Percentiles rank a stretch among this genome's conserved stretches.
Evolutionary conservation across 2,888 invertebrate species (phyloP).

Genomic region (Nephrotoma appendiculata): DNA sequence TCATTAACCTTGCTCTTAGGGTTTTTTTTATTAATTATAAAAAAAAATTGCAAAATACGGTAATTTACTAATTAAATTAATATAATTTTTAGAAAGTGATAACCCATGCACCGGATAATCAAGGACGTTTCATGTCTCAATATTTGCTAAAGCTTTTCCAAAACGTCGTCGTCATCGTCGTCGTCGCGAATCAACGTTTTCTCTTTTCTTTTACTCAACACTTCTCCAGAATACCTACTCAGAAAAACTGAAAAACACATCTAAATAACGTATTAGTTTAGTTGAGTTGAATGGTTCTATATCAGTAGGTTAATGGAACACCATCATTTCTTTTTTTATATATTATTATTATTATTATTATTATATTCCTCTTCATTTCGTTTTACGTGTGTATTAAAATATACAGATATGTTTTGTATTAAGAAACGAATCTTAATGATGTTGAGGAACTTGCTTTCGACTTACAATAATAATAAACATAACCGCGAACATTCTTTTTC

Average conservation of each 20-base stretch:
- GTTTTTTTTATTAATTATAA: too few species aligned
- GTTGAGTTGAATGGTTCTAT: constrained; percentile 21
- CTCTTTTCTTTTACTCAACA: not conserved
- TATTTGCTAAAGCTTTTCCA: not conserved
- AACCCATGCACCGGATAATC: not conserved
- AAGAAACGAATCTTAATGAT: not conserved
- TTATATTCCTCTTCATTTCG: not conserved
- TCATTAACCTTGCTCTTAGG: not conserved
- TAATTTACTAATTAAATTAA: not conserved
- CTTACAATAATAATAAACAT: not conserved
- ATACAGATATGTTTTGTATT: not conserved
- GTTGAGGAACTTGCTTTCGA: not conserved
- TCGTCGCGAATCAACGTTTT: not conserved
- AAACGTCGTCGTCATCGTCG: not conserved
- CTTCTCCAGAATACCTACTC: not conserved
- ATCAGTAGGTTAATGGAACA: constrained; percentile 35
- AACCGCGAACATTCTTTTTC: constrained; percentile 2
- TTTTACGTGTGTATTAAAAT: not conserved
- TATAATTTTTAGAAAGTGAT: not conserved
- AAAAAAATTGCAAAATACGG: not conserved
- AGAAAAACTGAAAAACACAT: not conserved
- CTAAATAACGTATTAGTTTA: constrained; percentile 5
- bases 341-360: too few species aligned
- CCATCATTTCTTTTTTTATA: constrained; percentile 15
- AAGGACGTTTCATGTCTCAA: not conserved